Evolutionary conservation across 2,797 vertebrate species (phyloP).

Genomic region (Amblyopsis hoosieri): DNA sequence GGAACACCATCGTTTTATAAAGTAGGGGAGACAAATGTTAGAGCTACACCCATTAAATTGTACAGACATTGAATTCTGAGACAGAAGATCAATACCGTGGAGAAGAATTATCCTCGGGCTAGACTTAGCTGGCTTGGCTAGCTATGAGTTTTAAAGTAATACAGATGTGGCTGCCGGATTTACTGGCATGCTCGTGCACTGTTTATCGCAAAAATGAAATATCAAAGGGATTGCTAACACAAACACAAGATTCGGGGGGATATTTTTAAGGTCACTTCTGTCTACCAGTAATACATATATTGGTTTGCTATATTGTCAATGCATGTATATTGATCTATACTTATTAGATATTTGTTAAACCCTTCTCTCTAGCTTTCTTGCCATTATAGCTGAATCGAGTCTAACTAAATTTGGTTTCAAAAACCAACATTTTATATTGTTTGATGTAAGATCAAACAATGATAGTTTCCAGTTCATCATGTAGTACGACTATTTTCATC

Average conservation of each 20-base stretch:
- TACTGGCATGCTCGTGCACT: constrained; percentile 29
- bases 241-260: background rate
- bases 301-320: too few species aligned
- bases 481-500: too few species aligned
- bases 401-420: too few species aligned
- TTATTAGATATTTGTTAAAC: too few species aligned
- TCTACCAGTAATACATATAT: too few species aligned
- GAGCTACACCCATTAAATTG: background rate
- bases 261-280: too few species aligned
- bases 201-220: constrained; percentile 24
- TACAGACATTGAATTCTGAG: constrained; percentile 2
- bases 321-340: too few species aligned
- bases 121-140: constrained; percentile 21
- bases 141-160: constrained; percentile 56
- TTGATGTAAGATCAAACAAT: too few species aligned
- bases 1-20: background rate
- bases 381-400: too few species aligned
- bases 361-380: too few species aligned
- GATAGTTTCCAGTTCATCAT: too few species aligned
- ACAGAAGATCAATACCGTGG: constrained; percentile 20
- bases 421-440: too few species aligned
- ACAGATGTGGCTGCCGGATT: constrained; percentile 30
- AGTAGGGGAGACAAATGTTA: constrained; percentile 9
- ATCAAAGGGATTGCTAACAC: constrained; percentile 8
- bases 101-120: constrained; percentile 5